phyloP scores from a whole-genome alignment of 1,140 invertebrate species.

The Protaetia brevitarsis region DNA sequence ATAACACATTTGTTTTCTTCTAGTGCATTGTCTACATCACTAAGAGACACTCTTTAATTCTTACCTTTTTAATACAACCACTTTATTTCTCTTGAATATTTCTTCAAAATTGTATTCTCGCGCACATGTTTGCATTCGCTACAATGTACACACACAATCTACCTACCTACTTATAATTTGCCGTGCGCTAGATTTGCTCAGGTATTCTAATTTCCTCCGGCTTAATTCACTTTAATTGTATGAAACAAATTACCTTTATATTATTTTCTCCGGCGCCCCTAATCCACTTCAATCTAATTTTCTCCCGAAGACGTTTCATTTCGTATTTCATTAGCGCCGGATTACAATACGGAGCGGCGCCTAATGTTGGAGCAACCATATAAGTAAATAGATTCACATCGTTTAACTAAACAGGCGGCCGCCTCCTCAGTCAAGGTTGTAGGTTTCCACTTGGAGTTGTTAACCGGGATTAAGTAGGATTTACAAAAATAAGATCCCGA shows the following conservation, averaged over 20 bases:
- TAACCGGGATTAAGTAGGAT: slow-evolving; percentile 4
- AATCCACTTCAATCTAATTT: slow-evolving; percentile 18
- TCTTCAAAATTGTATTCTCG: too few species aligned
- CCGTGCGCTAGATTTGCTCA: not conserved
- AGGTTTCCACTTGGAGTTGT: not conserved
- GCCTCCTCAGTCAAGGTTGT: slow-evolving; percentile 3
- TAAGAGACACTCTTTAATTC: too few species aligned
- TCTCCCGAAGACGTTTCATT: slow-evolving; percentile 15
- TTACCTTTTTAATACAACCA: too few species aligned
- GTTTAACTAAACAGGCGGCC: slow-evolving; percentile 17
- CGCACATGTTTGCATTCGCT: too few species aligned
- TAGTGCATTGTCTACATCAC: too few species aligned
- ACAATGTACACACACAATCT: not conserved
- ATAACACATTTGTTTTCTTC: too few species aligned
- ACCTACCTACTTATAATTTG: not conserved
- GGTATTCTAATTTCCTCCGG: not conserved
- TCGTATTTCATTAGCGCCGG: slow-evolving; percentile 15
- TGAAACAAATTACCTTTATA: slow-evolving; percentile 18
- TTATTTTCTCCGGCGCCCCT: not conserved
- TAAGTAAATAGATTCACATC: slow-evolving; percentile 19
- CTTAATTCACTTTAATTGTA: slow-evolving; percentile 3
- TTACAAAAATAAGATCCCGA: not conserved
- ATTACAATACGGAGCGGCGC: slow-evolving; percentile 7
- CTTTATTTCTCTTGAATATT: too few species aligned
- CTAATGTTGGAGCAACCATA: not conserved